Evolutionary conservation across 2,797 vertebrate species (phyloP), one percentile per base, ranked within the genome.

Genomic region (Octomys mimax): DNA sequence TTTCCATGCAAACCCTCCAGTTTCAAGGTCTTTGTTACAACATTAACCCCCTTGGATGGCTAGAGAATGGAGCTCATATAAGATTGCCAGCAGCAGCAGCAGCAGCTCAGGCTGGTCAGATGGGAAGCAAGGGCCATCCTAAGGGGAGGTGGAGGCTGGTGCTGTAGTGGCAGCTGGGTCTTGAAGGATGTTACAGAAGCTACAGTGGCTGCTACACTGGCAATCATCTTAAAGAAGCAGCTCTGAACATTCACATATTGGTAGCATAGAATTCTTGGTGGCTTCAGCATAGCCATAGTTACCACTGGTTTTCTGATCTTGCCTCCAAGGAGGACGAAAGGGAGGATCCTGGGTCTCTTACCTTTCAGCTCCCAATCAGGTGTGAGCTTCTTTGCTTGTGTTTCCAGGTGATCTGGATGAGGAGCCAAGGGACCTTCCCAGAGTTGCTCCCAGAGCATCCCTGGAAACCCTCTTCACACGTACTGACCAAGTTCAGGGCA

Each of bases 321-420:
- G 68, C 88, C 42, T 52, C 26, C 85, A 89, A 90, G 5, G 87
- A 94, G 33, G 64, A 91, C 31, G n/a, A 64, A 83, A 96, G 19
- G 80, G 70, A 87, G 80, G 89, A 49, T 46, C 80, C 77, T 78
- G 77, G 90, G 49, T 94, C 57, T 85, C 66, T 81, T 96, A 93
- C 71, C 59, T 73, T 79, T 66, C 33, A 73, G 36, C 54, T 91
- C 81, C 61, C 31, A 78, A 66, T 68, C 52, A 81, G 95, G 49
- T 89, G 39, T 93, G 86, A 96, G 88, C 87, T 73, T 95, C 93
- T 96, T 91, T 96, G 89, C 91, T 96, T 97, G 49, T 97, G 66
- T 96, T 97, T 88, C 91, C 94, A 95, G 93, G 95, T 95, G 54
- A 96, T 85, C 77, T 96, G 86, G 97, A 91, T 89, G 82, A 97